phyloP scores from a whole-genome alignment of 2,113 vertebrate species.

The Smithornis capensis region DNA sequence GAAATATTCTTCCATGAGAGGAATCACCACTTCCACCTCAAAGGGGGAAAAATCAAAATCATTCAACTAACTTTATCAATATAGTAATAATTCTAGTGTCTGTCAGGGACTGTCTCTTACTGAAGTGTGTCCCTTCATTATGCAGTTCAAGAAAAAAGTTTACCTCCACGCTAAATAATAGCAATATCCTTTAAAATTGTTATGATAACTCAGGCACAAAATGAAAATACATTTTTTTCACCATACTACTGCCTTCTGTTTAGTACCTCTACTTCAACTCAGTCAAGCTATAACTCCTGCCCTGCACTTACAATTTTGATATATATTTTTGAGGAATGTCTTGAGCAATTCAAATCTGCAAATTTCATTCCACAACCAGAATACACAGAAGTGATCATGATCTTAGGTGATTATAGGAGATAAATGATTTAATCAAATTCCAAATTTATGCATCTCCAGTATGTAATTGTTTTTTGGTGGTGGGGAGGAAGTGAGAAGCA shows the following conservation, averaged over 20 bases:
- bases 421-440: not conserved
- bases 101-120: not conserved
- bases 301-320: not conserved
- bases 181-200: not conserved
- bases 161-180: not conserved
- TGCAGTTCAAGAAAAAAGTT: not conserved
- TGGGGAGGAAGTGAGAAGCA: not conserved
- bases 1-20: not conserved
- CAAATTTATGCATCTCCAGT: not conserved
- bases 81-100: not conserved
- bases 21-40: not conserved
- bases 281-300: not conserved
- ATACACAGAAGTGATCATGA: not conserved
- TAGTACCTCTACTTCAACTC: not conserved
- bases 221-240: not conserved
- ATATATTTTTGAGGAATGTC: not conserved
- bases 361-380: not conserved
- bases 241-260: not conserved
- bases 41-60: not conserved
- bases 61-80: not conserved
- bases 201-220: not conserved
- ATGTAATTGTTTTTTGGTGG: fast-evolving
- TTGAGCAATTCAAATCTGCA: not conserved
- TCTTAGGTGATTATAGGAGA: not conserved
- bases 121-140: not conserved